Evolutionary conservation across 1,140 invertebrate species (phyloP), one percentile per base, ranked within the genome.

Genomic region (Lordiphosa collinella): DNA sequence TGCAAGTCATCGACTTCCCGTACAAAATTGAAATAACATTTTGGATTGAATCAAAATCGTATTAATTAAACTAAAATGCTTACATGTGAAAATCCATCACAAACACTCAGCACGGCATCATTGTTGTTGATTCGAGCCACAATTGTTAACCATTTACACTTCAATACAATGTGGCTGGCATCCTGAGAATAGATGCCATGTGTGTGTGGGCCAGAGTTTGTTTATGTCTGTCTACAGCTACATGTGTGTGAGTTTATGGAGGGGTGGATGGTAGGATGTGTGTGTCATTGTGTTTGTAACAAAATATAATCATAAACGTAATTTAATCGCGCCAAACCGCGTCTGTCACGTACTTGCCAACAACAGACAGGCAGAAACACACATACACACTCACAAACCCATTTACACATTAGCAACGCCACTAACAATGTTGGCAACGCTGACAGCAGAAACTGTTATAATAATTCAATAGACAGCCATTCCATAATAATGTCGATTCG

Each of bases 221-320:
- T 60, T 66, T 68, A 59, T 69, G 64, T 9, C 34, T 22, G 16
- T 18, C 12, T 48, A 29, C 31, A 32, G 7, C 44, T 14, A 6
- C 4, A 10, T 54, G n/a, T 38, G n/a, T 49, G 35, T 57, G 12
- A 47, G 9, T 13, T 16, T 29, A 18, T 58, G 18, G 35, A 43
- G 37, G 43, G 49, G 41, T 35, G 6, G 25, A 8, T 29, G 32
- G 46, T 14, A 13, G 12, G 63, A 41, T 47, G 13, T 47, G 51
- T 41, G 32, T 50, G 50, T 51, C 53, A 80, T 67, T 82, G 62
- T 84, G 56, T 65, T 72, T 82, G 78, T 69, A 69, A 62, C 78
- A 73, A 84, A 82, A 84, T 84, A 84, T 84, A 84, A 84, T 84
- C 78, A 84, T 84, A 84, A 84, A 84, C 78, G 78, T 78, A 84